A percentile compares a stretch with the other conserved stretches of the same genome.
Conservation (phyloP, 2,888 invertebrate species). For the Eueremaeus valkanovi region DNA sequence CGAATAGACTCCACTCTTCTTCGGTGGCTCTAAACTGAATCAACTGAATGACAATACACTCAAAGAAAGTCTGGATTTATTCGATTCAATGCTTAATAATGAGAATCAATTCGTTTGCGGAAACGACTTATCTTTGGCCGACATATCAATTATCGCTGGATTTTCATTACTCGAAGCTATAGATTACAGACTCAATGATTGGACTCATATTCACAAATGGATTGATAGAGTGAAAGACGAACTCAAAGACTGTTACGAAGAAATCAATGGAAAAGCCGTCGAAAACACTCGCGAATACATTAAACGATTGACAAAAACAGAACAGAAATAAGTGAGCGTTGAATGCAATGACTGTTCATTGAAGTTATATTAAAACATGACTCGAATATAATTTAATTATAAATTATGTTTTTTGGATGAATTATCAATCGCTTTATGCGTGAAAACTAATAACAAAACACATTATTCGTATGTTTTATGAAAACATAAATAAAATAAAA, state of each 20-base stretch:
- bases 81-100: neutral
- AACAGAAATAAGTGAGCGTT: neutral
- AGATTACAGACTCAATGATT: neutral
- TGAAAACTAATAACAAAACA: neutral
- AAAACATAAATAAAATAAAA: neutral
- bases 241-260: conserved; percentile 41
- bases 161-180: conserved; percentile 65
- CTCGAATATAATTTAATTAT: neutral
- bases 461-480: neutral
- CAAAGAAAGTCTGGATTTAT: conserved; percentile 16
- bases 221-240: conserved; percentile 42
- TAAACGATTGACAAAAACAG: conserved; percentile 11
- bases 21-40: neutral
- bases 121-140: conserved; percentile 66
- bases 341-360: too few relatives aligned
- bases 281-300: conserved; percentile 35
- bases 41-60: neutral
- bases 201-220: conserved; percentile 42
- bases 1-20: neutral
- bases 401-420: neutral
- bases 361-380: too few relatives aligned
- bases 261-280: conserved; percentile 43
- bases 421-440: too few relatives aligned
- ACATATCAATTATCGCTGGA: conserved; percentile 64
- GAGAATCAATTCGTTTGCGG: conserved; percentile 1